A percentile compares a stretch with the other conserved stretches of the same genome.
These are phyloP conservation scores for Alloscopus bannaensis DNA, from an alignment of 2,888 invertebrate species.

Conservation along the genomic window DNA sequence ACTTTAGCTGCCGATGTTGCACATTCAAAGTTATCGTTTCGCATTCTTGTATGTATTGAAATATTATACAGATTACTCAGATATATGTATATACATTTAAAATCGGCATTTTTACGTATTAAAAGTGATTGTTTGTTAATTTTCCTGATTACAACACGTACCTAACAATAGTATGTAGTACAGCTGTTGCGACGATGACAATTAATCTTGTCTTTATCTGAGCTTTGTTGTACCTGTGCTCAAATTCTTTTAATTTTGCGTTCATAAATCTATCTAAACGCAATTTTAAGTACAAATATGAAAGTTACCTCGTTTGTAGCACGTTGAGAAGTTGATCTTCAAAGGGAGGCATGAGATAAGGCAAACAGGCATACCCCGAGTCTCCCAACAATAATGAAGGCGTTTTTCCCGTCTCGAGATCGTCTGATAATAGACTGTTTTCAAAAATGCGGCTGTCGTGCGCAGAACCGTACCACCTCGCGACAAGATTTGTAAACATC, in stretches of 20 bases:
- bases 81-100: background rate
- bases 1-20: background rate
- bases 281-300: background rate
- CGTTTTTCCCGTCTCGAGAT: background rate
- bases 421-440: background rate
- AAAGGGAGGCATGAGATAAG: slow-evolving; percentile 49
- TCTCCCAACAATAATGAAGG: slow-evolving; percentile 53
- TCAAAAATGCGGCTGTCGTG: slow-evolving; percentile 55
- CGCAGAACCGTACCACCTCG: slow-evolving; percentile 56
- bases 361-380: slow-evolving; percentile 32
- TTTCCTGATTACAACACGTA: background rate
- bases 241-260: background rate
- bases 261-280: background rate
- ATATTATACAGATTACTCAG: background rate
- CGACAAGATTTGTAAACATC: slow-evolving; percentile 50
- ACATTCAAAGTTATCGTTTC: background rate
- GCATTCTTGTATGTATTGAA: background rate
- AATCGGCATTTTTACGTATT: background rate
- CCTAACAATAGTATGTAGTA: slow-evolving; percentile 51
- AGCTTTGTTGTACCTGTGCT: slow-evolving; percentile 30
- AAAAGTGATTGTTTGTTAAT: background rate
- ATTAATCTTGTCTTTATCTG: slow-evolving; percentile 25
- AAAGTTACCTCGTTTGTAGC: background rate
- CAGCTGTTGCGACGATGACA: slow-evolving; percentile 49
- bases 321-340: background rate